Evolutionary conservation across 1,140 invertebrate species (phyloP).

Genomic region (Ceratitis capitata): DNA sequence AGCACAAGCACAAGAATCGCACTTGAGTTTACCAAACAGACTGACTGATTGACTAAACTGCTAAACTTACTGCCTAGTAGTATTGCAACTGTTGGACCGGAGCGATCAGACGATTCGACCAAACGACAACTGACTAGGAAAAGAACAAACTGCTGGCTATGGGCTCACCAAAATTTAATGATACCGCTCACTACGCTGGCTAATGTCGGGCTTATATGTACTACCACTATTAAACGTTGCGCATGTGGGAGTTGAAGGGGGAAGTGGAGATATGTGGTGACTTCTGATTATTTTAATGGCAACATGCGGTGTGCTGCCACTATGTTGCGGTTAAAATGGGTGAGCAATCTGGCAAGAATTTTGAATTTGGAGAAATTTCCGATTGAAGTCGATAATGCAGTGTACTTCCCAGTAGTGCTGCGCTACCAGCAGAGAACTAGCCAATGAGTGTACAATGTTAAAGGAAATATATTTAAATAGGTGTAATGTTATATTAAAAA

Average conservation of each 20-base stretch:
- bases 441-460: no score
- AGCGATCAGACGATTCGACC: constrained; percentile 27
- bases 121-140: constrained; percentile 32
- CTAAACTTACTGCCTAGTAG: constrained; percentile 33
- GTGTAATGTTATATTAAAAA: no score
- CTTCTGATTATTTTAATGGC: background rate
- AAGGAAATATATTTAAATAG: no score
- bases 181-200: constrained; percentile 23
- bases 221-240: no score
- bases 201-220: background rate
- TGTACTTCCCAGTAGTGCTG: no score
- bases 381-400: background rate
- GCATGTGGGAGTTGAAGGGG: background rate
- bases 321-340: background rate
- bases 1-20: constrained; percentile 10
- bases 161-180: background rate
- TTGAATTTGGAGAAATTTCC: background rate
- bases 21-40: constrained; percentile 33
- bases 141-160: constrained; percentile 17
- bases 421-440: no score
- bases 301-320: background rate
- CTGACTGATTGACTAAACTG: background rate
- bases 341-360: background rate
- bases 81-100: constrained; percentile 5
- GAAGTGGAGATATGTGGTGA: no score